Conservation (phyloP, 2,888 invertebrate genomes). For the Lypha dubia region DNA sequence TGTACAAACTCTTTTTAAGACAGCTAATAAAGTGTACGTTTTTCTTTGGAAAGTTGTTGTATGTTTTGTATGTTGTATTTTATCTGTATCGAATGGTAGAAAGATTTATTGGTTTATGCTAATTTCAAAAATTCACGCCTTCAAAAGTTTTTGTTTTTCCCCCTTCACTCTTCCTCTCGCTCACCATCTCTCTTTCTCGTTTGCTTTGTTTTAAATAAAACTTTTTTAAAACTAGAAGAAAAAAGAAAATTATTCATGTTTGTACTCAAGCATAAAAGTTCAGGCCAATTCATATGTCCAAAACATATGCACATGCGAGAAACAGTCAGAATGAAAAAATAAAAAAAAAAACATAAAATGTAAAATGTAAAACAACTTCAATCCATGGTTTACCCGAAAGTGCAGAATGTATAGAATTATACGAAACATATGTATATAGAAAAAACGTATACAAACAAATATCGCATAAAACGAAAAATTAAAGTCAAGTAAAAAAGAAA, state of each 20-base stretch:
- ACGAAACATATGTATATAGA: conserved; percentile 1
- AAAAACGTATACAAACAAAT: conserved; percentile 49
- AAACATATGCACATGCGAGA: conserved; percentile 49
- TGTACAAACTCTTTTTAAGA: conserved; percentile 31
- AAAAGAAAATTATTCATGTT: conserved; percentile 2
- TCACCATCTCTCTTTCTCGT: too few species aligned
- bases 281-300: conserved; percentile 64
- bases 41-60: conserved; percentile 24
- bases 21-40: conserved; percentile 68
- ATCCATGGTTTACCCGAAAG: conserved; percentile 44
- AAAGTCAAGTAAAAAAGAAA: conserved; percentile 4
- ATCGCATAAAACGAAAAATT: conserved; percentile 25
- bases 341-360: too few species aligned
- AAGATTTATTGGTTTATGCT: conserved; percentile 73
- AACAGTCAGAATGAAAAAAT: neutral
- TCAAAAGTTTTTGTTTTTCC: conserved; percentile 57
- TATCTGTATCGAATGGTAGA: conserved; percentile 71
- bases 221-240: conserved; percentile 27
- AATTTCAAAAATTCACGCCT: conserved; percentile 72
- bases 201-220: conserved; percentile 36
- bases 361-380: neutral
- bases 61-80: conserved; percentile 59
- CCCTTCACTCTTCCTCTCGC: too few species aligned
- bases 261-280: conserved; percentile 54
- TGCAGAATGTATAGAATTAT: conserved; percentile 3